Conservation (phyloP, 2,113 vertebrate species). For the Petroica traversi region DNA sequence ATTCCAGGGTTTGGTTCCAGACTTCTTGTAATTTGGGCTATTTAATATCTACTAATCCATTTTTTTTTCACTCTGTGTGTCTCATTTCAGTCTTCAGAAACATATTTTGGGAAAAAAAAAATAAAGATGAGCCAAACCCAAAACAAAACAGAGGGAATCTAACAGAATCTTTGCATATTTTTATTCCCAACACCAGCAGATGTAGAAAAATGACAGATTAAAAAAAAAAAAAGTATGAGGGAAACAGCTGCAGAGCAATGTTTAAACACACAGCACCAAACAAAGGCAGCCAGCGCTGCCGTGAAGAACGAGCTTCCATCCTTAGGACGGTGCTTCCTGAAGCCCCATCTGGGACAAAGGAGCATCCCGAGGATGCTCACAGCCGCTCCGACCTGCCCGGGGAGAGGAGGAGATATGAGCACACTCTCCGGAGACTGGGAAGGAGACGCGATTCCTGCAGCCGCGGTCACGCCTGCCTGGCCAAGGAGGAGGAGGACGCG, state of each 20-base stretch:
- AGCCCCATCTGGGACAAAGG: neutral
- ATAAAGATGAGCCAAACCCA: accelerated
- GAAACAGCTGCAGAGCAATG: neutral
- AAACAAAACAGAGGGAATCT: neutral
- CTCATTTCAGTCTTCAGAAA: neutral
- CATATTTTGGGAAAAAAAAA: accelerated
- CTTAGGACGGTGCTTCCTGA: neutral
- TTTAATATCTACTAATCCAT: neutral
- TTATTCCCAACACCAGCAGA: neutral
- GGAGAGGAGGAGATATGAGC: accelerated
- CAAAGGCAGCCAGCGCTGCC: neutral
- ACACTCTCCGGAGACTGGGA: neutral
- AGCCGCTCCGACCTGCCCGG: neutral
- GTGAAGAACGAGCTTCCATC: neutral
- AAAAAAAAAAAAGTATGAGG: neutral
- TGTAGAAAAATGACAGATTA: neutral
- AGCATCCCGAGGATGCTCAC: neutral
- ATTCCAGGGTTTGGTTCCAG: neutral
- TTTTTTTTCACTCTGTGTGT: neutral
- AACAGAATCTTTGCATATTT: neutral
- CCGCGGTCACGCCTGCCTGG: neutral
- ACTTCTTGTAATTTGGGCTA: neutral
- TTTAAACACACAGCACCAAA: neutral
- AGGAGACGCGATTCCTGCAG: neutral
- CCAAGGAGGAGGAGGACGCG: neutral